Base-by-base conservation (phyloP, 2,797 vertebrate genomes). In the Emys orbicularis region DNA sequence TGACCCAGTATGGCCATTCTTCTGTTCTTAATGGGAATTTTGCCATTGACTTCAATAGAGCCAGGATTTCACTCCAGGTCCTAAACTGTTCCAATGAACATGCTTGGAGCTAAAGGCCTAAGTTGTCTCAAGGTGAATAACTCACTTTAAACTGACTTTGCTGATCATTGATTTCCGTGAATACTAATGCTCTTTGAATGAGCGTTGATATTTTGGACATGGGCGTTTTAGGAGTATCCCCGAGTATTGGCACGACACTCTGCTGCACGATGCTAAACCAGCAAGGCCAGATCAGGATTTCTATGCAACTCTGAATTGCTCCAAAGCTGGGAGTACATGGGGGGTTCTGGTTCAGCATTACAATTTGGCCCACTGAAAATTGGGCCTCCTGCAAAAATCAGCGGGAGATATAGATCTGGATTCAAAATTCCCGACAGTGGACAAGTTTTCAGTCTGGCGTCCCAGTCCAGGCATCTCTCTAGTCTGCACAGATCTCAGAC, bases 361-460 rank as follows among this genome's bases (percentile, higher is more conserved):
- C 16, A 1, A 23, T 68, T 52, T 59, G 54, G 54, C 52, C 68
- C 49, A 50, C 56, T 89, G 90, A 44, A 19, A 92, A 83, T 16
- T 31, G 81, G 21, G 57, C 82, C 79, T 89, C 0, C 1, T 85
- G 88, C 19, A 23, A 31, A 1, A 0, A 34, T 85, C 81, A 47
- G 90, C 80, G 74, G 52, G 25, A 86, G 86, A 74, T 0, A 0
- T 0, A 0, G 1, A 2, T 76, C 90, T 85, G 89, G 79, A 68
- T 94, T 59, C 52, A 76, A 88, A 56, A 8, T 56, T 90, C n/a
- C 27, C 34, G 74, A 80, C 15, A 65, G 52, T 44, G 86, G 85
- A 94, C 86, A 86, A 90, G 89, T 90, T 89, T 86, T 84, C 90
- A 89, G 11, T 6, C 72, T 4, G 65, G 81, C 41, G 44, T 34